These are phyloP conservation scores for Helarctos malayanus DNA, from an alignment of 2,797 vertebrate genomes.

Conservation along the genomic window DNA sequence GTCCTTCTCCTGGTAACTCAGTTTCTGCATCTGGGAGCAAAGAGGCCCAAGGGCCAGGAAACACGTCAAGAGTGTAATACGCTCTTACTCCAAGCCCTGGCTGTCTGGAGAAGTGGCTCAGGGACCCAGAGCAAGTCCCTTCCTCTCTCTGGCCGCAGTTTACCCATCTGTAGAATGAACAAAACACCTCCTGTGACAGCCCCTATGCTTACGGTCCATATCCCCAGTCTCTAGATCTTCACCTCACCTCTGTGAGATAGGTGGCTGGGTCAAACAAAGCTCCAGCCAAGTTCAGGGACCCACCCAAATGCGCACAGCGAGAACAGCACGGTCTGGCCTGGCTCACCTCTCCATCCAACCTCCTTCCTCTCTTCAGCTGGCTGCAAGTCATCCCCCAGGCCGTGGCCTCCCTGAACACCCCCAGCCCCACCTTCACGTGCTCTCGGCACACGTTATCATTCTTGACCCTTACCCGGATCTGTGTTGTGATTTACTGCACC, in stretches of 20 bases:
- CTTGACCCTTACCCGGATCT: background rate
- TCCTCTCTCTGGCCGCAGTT: background rate
- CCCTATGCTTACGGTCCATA: background rate
- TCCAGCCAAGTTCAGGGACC: background rate
- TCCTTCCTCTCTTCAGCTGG: background rate
- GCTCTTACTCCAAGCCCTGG: background rate
- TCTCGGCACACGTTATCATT: background rate
- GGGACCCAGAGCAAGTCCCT: background rate
- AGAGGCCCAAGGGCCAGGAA: slow-evolving; percentile 33
- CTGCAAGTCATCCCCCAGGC: background rate
- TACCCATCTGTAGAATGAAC: background rate
- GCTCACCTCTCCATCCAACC: background rate
- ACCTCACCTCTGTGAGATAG: background rate
- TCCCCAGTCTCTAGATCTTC: background rate
- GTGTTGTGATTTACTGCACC: background rate
- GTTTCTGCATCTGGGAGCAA: slow-evolving; percentile 23
- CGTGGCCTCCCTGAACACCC: background rate
- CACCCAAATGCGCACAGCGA: background rate
- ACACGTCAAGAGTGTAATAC: background rate
- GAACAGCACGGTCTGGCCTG: background rate
- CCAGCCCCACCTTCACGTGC: too few relatives aligned
- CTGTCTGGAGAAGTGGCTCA: background rate
- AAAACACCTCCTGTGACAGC: background rate
- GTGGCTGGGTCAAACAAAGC: background rate
- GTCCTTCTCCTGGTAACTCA: slow-evolving; percentile 36